A percentile compares a stretch with the other conserved stretches of the same genome.
phyloP scores from a whole-genome alignment of 2,797 vertebrate species.

The Galagoides demidoff region DNA sequence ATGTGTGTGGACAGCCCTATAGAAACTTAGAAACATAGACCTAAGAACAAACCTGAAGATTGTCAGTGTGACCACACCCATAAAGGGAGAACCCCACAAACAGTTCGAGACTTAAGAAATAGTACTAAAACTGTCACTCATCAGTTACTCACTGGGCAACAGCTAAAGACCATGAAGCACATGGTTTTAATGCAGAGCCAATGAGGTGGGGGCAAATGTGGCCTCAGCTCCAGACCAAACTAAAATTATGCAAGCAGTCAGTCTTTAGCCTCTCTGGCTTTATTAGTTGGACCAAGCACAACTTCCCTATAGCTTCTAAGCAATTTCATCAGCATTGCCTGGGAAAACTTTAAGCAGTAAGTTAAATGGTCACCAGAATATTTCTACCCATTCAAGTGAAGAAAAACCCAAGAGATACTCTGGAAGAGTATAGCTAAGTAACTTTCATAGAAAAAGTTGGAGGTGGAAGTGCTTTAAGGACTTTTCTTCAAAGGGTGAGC shows the following conservation, averaged over 20 bases:
- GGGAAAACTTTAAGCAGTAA: background rate
- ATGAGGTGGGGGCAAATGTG: background rate
- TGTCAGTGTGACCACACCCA: background rate
- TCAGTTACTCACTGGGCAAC: background rate
- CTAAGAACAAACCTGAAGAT: slow-evolving; percentile 32
- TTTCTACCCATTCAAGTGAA: background rate
- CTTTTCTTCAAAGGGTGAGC: background rate
- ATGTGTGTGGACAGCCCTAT: background rate
- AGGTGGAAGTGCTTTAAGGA: background rate
- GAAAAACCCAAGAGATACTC: background rate
- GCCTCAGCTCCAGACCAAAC: slow-evolving; percentile 18
- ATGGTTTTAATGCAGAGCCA: background rate
- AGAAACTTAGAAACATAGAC: background rate
- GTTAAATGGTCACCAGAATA: background rate
- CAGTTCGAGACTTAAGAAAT: slow-evolving; percentile 35
- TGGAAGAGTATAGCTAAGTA: background rate
- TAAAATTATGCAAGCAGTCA: background rate
- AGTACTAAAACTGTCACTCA: background rate
- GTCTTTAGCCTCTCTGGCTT: background rate
- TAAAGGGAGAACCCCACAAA: background rate
- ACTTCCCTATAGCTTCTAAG: background rate
- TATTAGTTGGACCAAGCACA: background rate
- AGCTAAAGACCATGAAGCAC: background rate
- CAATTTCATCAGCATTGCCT: background rate
- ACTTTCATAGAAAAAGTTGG: background rate